These are phyloP conservation scores for Apamea sordens DNA, from an alignment of 2,888 invertebrate species.

Conservation along the genomic window DNA sequence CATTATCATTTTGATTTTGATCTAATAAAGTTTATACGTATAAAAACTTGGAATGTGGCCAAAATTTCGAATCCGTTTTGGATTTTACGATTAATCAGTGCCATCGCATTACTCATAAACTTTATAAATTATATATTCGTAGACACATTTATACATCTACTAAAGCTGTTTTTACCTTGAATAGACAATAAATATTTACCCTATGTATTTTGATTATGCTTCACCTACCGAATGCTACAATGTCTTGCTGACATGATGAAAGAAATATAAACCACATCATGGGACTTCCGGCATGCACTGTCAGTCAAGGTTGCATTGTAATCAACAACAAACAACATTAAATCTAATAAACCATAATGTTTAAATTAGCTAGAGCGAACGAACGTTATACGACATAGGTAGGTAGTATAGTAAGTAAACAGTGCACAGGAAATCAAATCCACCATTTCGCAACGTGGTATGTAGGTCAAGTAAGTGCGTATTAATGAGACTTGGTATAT, in stretches of 20 bases:
- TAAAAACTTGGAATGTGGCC: slow-evolving; percentile 71
- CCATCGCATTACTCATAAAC: slow-evolving; percentile 65
- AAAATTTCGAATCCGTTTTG: slow-evolving; percentile 65
- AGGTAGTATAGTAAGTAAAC: slow-evolving; percentile 45
- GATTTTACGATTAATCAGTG: slow-evolving; percentile 70
- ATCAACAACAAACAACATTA: slow-evolving; percentile 34
- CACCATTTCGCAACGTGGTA: slow-evolving; percentile 73
- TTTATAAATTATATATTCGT: slow-evolving; percentile 65
- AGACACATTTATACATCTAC: slow-evolving; percentile 55
- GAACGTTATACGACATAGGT: slow-evolving; percentile 27
- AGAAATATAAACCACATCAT: slow-evolving; percentile 25
- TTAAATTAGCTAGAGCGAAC: slow-evolving; percentile 22
- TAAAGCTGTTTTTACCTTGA: slow-evolving; percentile 32
- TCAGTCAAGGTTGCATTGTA: slow-evolving; percentile 32
- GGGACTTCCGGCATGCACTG: slow-evolving; percentile 25
- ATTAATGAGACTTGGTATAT: slow-evolving; percentile 70
- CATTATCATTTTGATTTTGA: slow-evolving; percentile 54
- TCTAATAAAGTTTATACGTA: slow-evolving; percentile 62
- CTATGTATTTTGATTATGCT: slow-evolving; percentile 12
- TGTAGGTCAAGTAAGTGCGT: slow-evolving; percentile 77
- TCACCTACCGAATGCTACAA: slow-evolving; percentile 8
- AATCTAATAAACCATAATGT: slow-evolving; percentile 62
- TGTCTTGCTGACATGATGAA: slow-evolving; percentile 21
- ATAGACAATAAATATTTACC: slow-evolving; percentile 30
- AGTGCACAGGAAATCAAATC: slow-evolving; percentile 67